Evolutionary conservation across 2,113 vertebrate genomes (phyloP), one percentile per base, ranked within the genome.

Genomic region (Gymnorhina tibicen): DNA sequence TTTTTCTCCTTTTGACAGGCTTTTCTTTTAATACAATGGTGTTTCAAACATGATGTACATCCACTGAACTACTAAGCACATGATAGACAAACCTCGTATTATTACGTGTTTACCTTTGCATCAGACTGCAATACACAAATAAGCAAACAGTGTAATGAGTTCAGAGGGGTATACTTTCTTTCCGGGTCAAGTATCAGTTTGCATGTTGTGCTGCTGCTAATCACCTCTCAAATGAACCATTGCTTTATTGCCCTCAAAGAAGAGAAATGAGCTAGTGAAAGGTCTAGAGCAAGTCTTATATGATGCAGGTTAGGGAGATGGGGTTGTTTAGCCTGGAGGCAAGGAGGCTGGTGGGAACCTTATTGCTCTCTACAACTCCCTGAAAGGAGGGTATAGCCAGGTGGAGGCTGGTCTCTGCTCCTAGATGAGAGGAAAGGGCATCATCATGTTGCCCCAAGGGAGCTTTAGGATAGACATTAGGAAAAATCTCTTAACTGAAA

Each of bases 201-300:
- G 92, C 97, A 98, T 97, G 64, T 98, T 98, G 97, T 97, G 95
- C 90, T 97, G 88, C 96, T 97, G 97, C 95, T 98, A 98, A 98
- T 98, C 97, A 97, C 95, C 94, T 98, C 97, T 98, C 97, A 98
- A 97, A 98, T 97, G 98, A 98, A 98, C 97, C 97, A 97, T 97
- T 98, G 96, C 95, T 98, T 97, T 98, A 98, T 98, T 68, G 16
- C 13, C 4, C 13, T 46, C 69, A 46, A 41, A 82, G 46, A 82
- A n/a, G 39, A 74, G 24, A 47, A 53, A 9, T 14, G 30, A 47
- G 13, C 62, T 75, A 16, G 39, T 75, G 69, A 46, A 68, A 52
- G n/a, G 39, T 52, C 33, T 30, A 12, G 24, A 53, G 46, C 16
- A 59, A 44, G 13, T 27, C 23, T 67, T 39, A 6, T 9, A 33